Percentiles rank a stretch among this genome's conserved stretches.
Conservation (phyloP, 2,797 vertebrate species). For the Artibeus jamaicensis region DNA sequence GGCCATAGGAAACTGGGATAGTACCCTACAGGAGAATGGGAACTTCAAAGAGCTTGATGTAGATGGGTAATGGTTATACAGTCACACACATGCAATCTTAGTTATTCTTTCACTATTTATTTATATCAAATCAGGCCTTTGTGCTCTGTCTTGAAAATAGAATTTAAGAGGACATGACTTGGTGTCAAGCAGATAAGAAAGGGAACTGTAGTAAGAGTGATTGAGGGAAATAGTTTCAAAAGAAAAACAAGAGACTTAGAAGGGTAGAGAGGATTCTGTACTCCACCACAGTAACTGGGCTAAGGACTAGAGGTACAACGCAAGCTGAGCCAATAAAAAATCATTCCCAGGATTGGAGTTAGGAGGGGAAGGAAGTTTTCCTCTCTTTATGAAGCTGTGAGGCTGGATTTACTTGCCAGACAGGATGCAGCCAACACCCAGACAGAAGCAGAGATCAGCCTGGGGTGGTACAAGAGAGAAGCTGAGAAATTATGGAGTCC, state of each 20-base stretch:
- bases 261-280: not conserved
- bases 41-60: not conserved
- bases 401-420: not conserved
- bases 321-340: no score
- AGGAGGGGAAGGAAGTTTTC: no score
- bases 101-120: not conserved
- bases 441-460: not conserved
- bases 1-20: not conserved
- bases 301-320: not conserved
- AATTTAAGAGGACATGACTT: not conserved
- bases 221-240: not conserved
- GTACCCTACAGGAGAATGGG: not conserved
- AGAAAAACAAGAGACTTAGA: not conserved
- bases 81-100: no score
- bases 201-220: not conserved
- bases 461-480: fast-evolving
- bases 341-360: no score
- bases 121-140: not conserved
- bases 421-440: not conserved
- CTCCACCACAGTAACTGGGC: not conserved
- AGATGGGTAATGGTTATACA: not conserved
- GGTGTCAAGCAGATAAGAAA: not conserved
- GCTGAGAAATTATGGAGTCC: not conserved
- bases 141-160: not conserved
- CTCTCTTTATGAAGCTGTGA: not conserved